These are phyloP conservation scores for Gymnocephalus cernua DNA, from an alignment of 2,113 vertebrate genomes.

Conservation along the genomic window DNA sequence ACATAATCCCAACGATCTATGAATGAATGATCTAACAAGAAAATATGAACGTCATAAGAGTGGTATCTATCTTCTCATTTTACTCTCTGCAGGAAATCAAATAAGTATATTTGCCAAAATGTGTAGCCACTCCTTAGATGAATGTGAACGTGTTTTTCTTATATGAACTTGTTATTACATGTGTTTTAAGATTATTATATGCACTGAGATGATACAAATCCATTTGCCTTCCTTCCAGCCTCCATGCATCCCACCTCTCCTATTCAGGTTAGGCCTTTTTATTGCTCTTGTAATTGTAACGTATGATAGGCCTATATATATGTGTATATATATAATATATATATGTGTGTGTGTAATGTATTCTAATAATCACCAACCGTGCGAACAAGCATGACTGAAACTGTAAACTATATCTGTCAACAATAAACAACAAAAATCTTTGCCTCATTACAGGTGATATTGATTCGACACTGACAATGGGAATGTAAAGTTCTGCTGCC, in stretches of 20 bases:
- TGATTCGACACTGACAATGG: constrained; percentile 16
- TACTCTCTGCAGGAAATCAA: background rate
- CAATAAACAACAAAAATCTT: constrained; percentile 52
- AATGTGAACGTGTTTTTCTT: constrained; percentile 3
- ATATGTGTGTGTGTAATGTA: constrained; percentile 13
- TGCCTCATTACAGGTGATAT: constrained; percentile 46
- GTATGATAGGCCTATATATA: constrained; percentile 1
- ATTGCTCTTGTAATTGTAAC: constrained; percentile 32
- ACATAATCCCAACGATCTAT: background rate
- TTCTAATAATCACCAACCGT: constrained; percentile 34
- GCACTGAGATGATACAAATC: background rate
- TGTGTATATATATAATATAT: background rate
- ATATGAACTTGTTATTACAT: background rate
- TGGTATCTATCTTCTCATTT: background rate
- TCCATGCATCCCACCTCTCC: background rate
- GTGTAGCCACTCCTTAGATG: background rate
- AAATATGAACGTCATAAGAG: background rate
- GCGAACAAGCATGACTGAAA: constrained; percentile 57
- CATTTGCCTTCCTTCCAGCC: background rate
- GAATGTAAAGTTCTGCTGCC: constrained; percentile 36
- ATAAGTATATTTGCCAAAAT: background rate
- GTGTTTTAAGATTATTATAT: background rate
- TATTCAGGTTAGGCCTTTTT: constrained; percentile 2
- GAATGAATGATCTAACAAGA: background rate
- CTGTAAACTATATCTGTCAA: constrained; percentile 48